These are phyloP conservation scores for Microtus ochrogaster DNA, from an alignment of 2,113 vertebrate genomes.

Conservation along the genomic window DNA sequence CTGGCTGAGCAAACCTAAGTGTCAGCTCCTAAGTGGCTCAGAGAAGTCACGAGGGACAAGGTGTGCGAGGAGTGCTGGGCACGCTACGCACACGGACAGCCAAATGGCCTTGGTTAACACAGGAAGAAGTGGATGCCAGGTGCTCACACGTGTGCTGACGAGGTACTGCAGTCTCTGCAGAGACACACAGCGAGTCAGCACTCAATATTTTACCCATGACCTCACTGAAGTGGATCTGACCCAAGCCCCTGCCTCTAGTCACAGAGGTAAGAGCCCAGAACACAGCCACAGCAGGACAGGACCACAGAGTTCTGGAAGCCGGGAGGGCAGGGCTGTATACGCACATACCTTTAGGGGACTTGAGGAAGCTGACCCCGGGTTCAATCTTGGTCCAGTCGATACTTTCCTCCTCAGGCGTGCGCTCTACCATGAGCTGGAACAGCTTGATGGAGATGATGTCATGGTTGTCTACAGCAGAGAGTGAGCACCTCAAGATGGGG, in stretches of 20 bases:
- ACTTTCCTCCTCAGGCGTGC: constrained; percentile 93
- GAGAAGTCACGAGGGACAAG: fast-evolving
- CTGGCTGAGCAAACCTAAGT: background rate
- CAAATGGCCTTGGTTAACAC: background rate
- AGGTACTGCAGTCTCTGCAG: background rate
- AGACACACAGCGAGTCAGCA: background rate
- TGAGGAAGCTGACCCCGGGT: constrained; percentile 96
- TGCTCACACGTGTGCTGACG: too few species aligned
- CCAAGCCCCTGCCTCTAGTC: too few species aligned
- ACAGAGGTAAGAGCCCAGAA: background rate
- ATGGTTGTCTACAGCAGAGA: constrained; percentile 92
- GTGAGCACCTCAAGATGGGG: background rate
- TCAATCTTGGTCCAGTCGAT: constrained; percentile 98
- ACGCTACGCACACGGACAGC: background rate
- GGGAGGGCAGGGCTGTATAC: fast-evolving
- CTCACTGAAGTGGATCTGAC: background rate
- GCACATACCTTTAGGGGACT: constrained; percentile 95
- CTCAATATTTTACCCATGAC: background rate
- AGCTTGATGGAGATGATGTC: constrained; percentile 99
- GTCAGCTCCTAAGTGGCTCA: background rate
- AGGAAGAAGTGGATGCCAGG: background rate
- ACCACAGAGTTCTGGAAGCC: too few species aligned
- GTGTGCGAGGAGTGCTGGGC: background rate
- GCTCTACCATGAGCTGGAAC: constrained; percentile 98
- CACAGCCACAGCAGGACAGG: background rate